Percentiles rank a stretch among this genome's conserved stretches.
Evolutionary conservation across 2,888 invertebrate species (phyloP).

Genomic region (Agrochola litura): DNA sequence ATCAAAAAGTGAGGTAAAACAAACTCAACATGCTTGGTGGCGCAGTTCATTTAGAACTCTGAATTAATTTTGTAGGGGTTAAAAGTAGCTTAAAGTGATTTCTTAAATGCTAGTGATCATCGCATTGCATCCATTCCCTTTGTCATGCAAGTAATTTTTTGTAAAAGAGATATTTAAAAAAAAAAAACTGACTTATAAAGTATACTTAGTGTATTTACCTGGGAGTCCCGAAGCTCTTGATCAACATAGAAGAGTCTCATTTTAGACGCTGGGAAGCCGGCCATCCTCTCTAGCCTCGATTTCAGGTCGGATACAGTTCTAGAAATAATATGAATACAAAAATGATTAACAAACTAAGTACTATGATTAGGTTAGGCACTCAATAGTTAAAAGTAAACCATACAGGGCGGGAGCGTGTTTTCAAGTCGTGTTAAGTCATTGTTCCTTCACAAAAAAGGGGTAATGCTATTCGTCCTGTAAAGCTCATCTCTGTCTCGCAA

Average conservation of each 20-base stretch:
- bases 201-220: conserved; percentile 80
- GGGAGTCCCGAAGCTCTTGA: conserved; percentile 93
- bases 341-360: not conserved
- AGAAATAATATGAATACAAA: conserved; percentile 68
- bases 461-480: not conserved
- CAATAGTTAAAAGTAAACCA: not conserved
- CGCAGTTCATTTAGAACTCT: not conserved
- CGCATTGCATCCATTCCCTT: conserved; percentile 2
- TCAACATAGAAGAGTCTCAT: conserved; percentile 98
- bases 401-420: not conserved
- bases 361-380: not conserved
- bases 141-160: conserved; percentile 23
- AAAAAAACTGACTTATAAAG: not conserved
- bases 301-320: conserved; percentile 96
- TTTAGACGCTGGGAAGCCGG: conserved; percentile 95
- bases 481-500: not conserved
- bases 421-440: not conserved
- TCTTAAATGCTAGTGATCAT: conserved; percentile 3
- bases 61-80: not conserved
- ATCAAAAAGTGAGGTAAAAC: conserved; percentile 22
- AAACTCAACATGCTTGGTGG: conserved; percentile 32
- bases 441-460: not conserved
- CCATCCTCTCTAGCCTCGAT: conserved; percentile 94
- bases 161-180: no score
- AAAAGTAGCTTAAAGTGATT: not conserved